phyloP scores from a whole-genome alignment of 2,113 vertebrate genomes.

The Ranitomeya variabilis region DNA sequence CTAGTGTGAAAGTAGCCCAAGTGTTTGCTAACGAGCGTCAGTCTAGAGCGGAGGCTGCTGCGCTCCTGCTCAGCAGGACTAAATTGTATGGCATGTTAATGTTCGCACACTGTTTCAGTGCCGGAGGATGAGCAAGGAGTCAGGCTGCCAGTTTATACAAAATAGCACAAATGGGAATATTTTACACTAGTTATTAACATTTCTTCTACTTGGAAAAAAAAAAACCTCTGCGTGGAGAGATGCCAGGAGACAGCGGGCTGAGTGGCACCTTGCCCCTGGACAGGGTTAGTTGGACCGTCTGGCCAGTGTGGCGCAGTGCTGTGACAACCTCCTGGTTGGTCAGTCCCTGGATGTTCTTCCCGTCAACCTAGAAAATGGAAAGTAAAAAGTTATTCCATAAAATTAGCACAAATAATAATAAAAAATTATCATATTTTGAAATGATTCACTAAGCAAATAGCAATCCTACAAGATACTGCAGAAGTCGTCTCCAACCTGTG shows the following conservation, averaged over 20 bases:
- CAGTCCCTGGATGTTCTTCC: slow-evolving; percentile 85
- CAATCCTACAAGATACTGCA: neutral
- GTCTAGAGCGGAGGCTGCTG: no score
- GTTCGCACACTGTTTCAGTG: no score
- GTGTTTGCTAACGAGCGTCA: no score
- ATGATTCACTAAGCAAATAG: neutral
- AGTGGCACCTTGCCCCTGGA: slow-evolving; percentile 73
- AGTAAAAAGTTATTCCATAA: neutral
- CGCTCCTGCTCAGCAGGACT: no score
- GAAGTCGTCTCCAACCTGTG: neutral
- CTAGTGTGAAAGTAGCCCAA: no score
- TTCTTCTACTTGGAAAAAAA: neutral
- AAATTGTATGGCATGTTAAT: no score
- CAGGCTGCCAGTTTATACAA: no score
- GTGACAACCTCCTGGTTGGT: slow-evolving; percentile 90
- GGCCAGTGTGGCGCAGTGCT: slow-evolving; percentile 81
- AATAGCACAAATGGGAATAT: no score
- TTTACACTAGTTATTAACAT: neutral
- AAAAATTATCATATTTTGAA: no score
- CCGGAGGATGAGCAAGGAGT: no score
- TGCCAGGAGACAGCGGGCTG: slow-evolving; percentile 61
- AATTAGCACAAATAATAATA: neutral
- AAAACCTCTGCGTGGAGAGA: slow-evolving; percentile 77
- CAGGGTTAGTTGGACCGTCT: slow-evolving; percentile 82
- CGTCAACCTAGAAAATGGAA: slow-evolving; percentile 77